Conservation (phyloP, 2,113 vertebrate species). For the Jaculus jaculus region DNA sequence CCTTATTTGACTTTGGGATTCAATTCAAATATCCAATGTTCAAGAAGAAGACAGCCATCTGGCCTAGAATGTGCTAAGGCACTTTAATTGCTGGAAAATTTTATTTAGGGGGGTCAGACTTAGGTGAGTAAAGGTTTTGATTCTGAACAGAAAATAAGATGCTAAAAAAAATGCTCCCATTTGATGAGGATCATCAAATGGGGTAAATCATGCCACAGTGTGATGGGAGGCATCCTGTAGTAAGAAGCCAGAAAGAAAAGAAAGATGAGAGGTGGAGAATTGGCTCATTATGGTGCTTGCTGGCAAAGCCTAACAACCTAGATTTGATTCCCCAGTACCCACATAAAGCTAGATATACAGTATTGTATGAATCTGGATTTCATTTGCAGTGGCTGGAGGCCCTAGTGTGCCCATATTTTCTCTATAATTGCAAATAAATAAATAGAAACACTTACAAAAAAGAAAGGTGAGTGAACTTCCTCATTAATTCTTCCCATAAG, state of each 20-base stretch:
- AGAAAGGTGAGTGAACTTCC: not conserved
- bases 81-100: not conserved
- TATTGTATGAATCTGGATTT: too few species aligned
- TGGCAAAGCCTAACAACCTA: too few species aligned
- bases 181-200: not conserved
- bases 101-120: not conserved
- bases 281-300: too few species aligned
- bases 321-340: too few species aligned
- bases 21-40: not conserved
- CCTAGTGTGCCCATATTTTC: too few species aligned
- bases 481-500: not conserved
- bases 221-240: not conserved
- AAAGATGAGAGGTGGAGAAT: too few species aligned
- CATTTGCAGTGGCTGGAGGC: too few species aligned
- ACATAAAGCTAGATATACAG: too few species aligned
- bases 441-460: too few species aligned
- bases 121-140: not conserved
- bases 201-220: not conserved
- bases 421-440: too few species aligned
- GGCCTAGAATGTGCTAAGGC: not conserved
- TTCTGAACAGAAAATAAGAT: conserved; percentile 62
- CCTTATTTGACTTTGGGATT: not conserved
- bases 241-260: not conserved
- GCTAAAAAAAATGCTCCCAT: conserved; percentile 1
- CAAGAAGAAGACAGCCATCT: not conserved